Conservation (phyloP, 2,113 vertebrate genomes). For the Paedocypris sp. region DNA sequence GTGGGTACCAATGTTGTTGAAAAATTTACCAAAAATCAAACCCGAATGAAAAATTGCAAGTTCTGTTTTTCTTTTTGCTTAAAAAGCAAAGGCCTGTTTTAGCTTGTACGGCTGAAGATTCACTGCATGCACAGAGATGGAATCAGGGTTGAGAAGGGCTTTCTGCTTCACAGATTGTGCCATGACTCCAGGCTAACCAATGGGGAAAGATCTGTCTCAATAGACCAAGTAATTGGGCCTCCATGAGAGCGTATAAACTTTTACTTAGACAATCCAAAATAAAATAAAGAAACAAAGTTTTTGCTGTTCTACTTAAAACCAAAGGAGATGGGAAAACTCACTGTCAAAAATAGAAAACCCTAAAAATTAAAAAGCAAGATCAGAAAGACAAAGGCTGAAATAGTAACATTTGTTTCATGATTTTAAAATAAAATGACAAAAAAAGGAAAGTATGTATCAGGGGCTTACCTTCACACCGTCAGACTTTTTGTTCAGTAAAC, state of each 20-base stretch:
- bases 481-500: conserved; percentile 93
- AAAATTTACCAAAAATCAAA: too few species aligned
- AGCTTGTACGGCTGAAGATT: conserved; percentile 40
- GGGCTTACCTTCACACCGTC: conserved; percentile 92
- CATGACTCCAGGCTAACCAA: background rate
- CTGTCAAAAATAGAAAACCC: too few species aligned
- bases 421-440: background rate
- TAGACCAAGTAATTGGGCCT: background rate
- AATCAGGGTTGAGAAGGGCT: conserved; percentile 7
- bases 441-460: background rate
- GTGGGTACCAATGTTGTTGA: conserved; percentile 1
- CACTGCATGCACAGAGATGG: conserved; percentile 57
- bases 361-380: too few species aligned
- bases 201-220: background rate
- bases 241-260: background rate
- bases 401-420: too few species aligned
- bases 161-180: conserved; percentile 6
- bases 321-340: too few species aligned
- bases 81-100: background rate
- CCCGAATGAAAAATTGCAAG: too few species aligned
- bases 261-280: too few species aligned
- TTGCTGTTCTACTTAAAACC: too few species aligned
- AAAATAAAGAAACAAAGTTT: too few species aligned
- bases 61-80: too few species aligned
- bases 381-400: too few species aligned